phyloP scores from a whole-genome alignment of 2,797 vertebrate genomes.

The Salarias fasciatus region DNA sequence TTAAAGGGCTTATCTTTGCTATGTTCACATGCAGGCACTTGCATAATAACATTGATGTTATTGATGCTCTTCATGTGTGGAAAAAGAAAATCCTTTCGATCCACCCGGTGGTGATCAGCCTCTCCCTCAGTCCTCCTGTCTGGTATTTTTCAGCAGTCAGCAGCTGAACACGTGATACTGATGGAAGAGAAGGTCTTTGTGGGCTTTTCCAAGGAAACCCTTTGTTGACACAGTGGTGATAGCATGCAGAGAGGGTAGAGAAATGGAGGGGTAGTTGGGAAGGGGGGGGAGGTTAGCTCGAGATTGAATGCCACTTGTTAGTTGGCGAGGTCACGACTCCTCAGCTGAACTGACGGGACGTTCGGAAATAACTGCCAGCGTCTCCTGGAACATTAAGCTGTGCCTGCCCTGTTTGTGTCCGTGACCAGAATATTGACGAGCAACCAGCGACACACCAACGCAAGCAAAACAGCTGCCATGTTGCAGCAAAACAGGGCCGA shows the following conservation, averaged over 20 bases:
- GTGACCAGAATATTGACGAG: constrained; percentile 59
- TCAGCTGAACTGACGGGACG: constrained; percentile 47
- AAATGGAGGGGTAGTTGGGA: not conserved
- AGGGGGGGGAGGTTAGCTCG: constrained; percentile 4
- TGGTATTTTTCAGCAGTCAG: constrained; percentile 72
- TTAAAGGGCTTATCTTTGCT: not conserved
- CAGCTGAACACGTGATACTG: constrained; percentile 77
- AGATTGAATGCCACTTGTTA: constrained; percentile 48
- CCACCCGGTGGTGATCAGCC: constrained; percentile 5
- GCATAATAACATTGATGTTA: not conserved
- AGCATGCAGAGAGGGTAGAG: constrained; percentile 20
- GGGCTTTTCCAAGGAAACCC: constrained; percentile 73
- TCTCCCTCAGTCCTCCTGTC: constrained; percentile 17
- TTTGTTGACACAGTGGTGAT: constrained; percentile 68
- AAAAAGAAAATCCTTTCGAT: not conserved
- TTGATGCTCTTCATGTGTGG: constrained; percentile 1
- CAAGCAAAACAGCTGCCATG: constrained; percentile 51
- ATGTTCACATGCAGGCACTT: constrained; percentile 3
- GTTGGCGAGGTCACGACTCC: constrained; percentile 47
- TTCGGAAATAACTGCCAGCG: constrained; percentile 54
- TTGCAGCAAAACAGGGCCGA: constrained; percentile 44
- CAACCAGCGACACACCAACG: constrained; percentile 38
- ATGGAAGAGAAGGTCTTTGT: constrained; percentile 70
- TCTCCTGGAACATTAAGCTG: constrained; percentile 52
- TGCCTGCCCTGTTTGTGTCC: constrained; percentile 51